Conservation (phyloP, 2,888 invertebrate genomes). For the Eristalis pertinax region DNA sequence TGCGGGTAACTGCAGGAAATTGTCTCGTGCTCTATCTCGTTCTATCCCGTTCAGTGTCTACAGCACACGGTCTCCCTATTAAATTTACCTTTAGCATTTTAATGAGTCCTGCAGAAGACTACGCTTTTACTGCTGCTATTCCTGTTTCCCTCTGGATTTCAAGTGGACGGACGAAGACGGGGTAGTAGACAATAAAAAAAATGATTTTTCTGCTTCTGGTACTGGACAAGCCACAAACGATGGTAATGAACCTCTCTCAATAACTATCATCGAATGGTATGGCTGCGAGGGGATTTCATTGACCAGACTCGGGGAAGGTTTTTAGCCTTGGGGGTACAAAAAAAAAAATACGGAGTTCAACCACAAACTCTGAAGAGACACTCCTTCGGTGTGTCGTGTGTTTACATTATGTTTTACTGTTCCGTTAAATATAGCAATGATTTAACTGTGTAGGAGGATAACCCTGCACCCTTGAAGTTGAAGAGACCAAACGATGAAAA, state of each 20-base stretch:
- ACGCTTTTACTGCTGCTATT: constrained; percentile 3
- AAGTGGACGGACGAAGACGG: constrained; percentile 14
- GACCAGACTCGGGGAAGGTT: not conserved
- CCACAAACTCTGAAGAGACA: constrained; percentile 26
- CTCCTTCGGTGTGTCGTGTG: constrained; percentile 50
- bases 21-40: constrained; percentile 56
- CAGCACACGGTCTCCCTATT: constrained; percentile 43
- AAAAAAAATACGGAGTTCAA: not conserved
- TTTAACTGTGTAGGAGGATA: constrained; percentile 51
- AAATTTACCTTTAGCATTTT: constrained; percentile 68
- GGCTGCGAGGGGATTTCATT: not conserved
- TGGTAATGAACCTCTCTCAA: constrained; percentile 46
- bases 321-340: not conserved
- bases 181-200: constrained; percentile 29
- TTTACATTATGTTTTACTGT: constrained; percentile 46
- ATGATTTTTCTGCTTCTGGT: constrained; percentile 39
- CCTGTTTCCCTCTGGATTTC: constrained; percentile 29
- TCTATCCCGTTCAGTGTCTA: constrained; percentile 8
- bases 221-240: constrained; percentile 28
- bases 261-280: constrained; percentile 22
- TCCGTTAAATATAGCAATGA: constrained; percentile 64
- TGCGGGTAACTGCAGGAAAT: constrained; percentile 71
- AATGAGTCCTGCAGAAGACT: constrained; percentile 68
- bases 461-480: constrained; percentile 23
- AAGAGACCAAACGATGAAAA: constrained; percentile 20